Conservation (phyloP, 2,113 vertebrate genomes). For the Excalfactoria chinensis region DNA sequence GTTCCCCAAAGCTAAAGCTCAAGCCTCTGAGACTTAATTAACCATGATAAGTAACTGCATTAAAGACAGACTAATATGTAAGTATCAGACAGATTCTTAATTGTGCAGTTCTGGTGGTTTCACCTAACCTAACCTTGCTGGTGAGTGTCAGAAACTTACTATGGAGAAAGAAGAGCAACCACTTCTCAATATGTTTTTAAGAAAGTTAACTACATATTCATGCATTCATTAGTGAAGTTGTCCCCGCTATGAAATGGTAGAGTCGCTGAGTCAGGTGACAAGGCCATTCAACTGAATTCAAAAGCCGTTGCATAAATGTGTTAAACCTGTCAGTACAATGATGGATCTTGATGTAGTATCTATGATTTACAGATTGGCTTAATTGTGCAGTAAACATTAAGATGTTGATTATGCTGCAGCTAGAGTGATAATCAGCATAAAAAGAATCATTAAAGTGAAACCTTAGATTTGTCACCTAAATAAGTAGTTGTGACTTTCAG, state of each 20-base stretch:
- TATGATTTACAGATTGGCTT: neutral
- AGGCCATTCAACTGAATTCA: neutral
- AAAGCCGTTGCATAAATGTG: neutral
- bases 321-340: neutral
- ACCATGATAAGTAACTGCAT: neutral
- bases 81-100: neutral
- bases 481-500: neutral
- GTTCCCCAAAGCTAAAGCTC: neutral
- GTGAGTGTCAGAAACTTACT: neutral
- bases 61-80: neutral
- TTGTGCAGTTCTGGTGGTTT: neutral
- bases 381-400: neutral
- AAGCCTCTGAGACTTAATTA: neutral
- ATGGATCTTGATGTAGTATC: neutral
- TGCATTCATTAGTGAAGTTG: neutral
- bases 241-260: neutral
- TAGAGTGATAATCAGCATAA: neutral
- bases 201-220: neutral
- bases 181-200: neutral
- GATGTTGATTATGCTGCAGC: neutral
- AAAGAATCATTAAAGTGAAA: neutral
- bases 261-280: neutral
- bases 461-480: neutral
- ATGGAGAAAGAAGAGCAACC: neutral
- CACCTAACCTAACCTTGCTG: neutral